phyloP scores from a whole-genome alignment of 2,888 invertebrate genomes.

The Nemotelus nigrinus region DNA sequence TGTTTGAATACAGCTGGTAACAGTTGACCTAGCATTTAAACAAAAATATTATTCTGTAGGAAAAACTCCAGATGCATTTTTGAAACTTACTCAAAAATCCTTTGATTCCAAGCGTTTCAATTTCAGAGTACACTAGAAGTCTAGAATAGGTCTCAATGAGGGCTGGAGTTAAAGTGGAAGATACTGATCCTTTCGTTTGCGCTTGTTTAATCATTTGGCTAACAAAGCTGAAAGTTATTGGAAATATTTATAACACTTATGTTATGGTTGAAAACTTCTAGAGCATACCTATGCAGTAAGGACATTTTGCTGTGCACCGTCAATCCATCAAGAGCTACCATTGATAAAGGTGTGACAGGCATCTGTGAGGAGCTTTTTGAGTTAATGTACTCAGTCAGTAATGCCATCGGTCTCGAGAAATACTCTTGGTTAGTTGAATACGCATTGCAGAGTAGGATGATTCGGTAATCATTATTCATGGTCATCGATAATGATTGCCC shows the following conservation, averaged over 20 bases:
- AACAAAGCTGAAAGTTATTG: slow-evolving; percentile 70
- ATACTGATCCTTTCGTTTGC: slow-evolving; percentile 84
- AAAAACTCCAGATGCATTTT: not conserved
- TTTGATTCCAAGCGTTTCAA: slow-evolving; percentile 95
- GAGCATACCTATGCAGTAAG: slow-evolving; percentile 70
- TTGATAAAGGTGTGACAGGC: slow-evolving; percentile 88
- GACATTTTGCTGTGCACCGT: slow-evolving; percentile 97
- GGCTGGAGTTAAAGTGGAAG: slow-evolving; percentile 82
- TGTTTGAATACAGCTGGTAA: slow-evolving; percentile 91
- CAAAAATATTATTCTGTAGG: not conserved
- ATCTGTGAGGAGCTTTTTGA: slow-evolving; percentile 66
- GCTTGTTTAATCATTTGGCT: slow-evolving; percentile 91
- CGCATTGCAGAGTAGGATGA: slow-evolving; percentile 93
- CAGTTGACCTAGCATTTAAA: slow-evolving; percentile 73
- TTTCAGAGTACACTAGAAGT: slow-evolving; percentile 93
- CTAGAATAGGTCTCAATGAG: slow-evolving; percentile 95
- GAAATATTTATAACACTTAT: not conserved
- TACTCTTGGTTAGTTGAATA: slow-evolving; percentile 92
- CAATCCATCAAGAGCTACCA: slow-evolving; percentile 91
- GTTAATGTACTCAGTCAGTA: slow-evolving; percentile 86
- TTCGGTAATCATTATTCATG: slow-evolving; percentile 87
- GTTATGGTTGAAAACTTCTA: slow-evolving; percentile 52
- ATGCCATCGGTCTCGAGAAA: slow-evolving; percentile 91
- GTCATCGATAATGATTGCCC: slow-evolving; percentile 79
- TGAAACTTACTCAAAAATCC: slow-evolving; percentile 85